Evolutionary conservation across 2,888 invertebrate species (phyloP), one percentile per base, ranked within the genome.

Genomic region (Phrixothrix hirtus): DNA sequence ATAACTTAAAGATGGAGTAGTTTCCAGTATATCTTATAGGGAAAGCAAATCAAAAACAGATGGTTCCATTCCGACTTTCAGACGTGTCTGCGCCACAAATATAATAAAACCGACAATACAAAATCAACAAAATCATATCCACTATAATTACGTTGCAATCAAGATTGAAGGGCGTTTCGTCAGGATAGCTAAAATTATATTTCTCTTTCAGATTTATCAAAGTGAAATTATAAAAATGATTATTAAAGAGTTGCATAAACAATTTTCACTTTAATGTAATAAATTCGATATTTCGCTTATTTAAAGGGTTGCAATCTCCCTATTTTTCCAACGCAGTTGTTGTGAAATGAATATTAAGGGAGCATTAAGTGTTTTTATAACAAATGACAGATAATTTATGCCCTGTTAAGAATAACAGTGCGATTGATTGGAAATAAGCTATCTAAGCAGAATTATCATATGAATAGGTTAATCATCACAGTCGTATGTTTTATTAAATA

Each of bases 91-190:
- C 46, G 57, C 59, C 57, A 59, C 60, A 51, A 62, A 61, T 59
- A 57, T 60, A 64, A 65, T 65, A 61, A 62, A 59, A 52, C 45
- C 60, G 48, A 64, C 64, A 65, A 64, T 63, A 58, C 48, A 45
- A 63, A 65, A 64, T 65, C 65, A 65, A 65, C 59, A 53, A 65
- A 65, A 64, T 61, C 60, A 60, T 58, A 63, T 61, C 56, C 59
- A 56, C 50, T 47, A 50, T 62, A 64, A 64, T 63, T 64, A 58
- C 55, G 43, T 32, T 25, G 55, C 44, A 50, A 55, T 46, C 55
- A 52, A 42, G 34, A 32, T 32, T 34, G 45, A 55, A 48, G 57
- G 54, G 61, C 50, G 49, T 7, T 3, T 21, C 7, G 21, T 5
- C 7, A 21, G 7, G 21, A 21, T 7, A 21, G n/a, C n/a, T n/a